A percentile compares a stretch with the other conserved stretches of the same genome.
Conservation (phyloP, 2,888 invertebrate species). For the Auanema freiburgensis region DNA sequence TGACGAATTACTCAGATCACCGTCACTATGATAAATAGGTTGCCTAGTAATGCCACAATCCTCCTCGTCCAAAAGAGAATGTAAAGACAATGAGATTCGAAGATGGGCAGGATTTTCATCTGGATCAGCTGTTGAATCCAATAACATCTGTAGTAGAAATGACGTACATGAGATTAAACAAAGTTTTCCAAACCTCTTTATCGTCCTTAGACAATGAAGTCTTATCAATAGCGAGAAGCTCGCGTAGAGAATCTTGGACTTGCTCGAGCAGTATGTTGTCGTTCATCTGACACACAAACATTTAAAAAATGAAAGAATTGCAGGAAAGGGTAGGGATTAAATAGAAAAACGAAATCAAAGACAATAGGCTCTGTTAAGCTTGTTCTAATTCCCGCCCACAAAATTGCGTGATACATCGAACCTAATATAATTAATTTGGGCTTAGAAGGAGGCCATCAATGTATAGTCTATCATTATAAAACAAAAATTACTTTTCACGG, state of each 20-base stretch:
- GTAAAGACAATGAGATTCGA: conserved; percentile 13
- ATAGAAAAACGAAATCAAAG: too few species aligned
- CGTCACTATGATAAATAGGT: conserved; percentile 12
- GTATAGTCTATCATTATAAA: not conserved
- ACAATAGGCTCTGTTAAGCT: too few species aligned
- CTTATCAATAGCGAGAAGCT: conserved; percentile 13
- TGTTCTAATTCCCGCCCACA: not conserved
- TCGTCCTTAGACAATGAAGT: conserved; percentile 2
- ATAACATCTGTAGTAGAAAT: conserved; percentile 11
- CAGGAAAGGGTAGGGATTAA: conserved; percentile 1
- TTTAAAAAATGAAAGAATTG: not conserved
- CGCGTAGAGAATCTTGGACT: conserved; percentile 14
- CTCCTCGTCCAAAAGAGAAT: conserved; percentile 4
- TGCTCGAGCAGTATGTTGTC: conserved; percentile 11
- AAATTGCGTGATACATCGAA: not conserved
- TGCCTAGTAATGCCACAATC: conserved; percentile 13
- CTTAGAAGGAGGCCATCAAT: not conserved
- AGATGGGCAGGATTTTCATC: not conserved
- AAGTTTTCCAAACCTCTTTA: conserved; percentile 15
- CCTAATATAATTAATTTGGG: not conserved
- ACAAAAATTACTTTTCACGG: not conserved
- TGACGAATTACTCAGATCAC: conserved; percentile 7
- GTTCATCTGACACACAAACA: conserved; percentile 12
- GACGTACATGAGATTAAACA: too few species aligned
- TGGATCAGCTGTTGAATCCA: conserved; percentile 20